Evolutionary conservation across 2,888 invertebrate genomes (phyloP), one percentile per base, ranked within the genome.

Genomic region (Rhingia rostrata): DNA sequence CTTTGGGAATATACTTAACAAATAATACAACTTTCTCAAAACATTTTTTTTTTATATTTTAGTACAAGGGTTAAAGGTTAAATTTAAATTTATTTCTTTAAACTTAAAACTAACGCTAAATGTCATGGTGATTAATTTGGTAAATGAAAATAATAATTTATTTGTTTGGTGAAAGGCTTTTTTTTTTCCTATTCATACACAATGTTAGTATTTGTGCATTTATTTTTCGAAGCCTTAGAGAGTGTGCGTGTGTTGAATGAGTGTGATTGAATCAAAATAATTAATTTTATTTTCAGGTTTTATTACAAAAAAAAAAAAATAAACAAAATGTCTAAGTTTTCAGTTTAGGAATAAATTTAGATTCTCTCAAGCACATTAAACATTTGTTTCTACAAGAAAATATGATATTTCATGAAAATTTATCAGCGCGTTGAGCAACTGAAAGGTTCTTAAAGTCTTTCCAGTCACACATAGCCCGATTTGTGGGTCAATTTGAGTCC

Each of bases 211-310:
- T 70, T 66, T 84, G 74, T 84, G 75, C 69, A 78, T 61, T 56
- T 49, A n/a, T 66, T 45, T 58, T 61, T 53, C 47, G n/a, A 74
- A 80, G 69, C 60, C 53, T 22, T 73, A 80, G 84, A 84, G 81
- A 70, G 72, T 69, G 85, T 85, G 81, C 81, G 85, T 81, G 85
- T 81, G 81, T 85, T n/a, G 85, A 81, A 75, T 85, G 85, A 77
- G 63, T 85, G 75, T 81, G 77, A 72, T 81, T 85, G 84, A 84
- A 84, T 83, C 84, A 72, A 84, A 70, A 54, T 84, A 61, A 22
- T 22, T n/a, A 22, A 2, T 72, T 72, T 64, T 56, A 39, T 64
- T 74, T 66, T 66, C 63, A 80, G 51, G 14, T 41, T 43, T 56
- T 53, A 22, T 35, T 33, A 2, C 1, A 22, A 22, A 66, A 43